Evolutionary conservation across 2,113 vertebrate genomes (phyloP).

Genomic region (Mormyrus iriodes): DNA sequence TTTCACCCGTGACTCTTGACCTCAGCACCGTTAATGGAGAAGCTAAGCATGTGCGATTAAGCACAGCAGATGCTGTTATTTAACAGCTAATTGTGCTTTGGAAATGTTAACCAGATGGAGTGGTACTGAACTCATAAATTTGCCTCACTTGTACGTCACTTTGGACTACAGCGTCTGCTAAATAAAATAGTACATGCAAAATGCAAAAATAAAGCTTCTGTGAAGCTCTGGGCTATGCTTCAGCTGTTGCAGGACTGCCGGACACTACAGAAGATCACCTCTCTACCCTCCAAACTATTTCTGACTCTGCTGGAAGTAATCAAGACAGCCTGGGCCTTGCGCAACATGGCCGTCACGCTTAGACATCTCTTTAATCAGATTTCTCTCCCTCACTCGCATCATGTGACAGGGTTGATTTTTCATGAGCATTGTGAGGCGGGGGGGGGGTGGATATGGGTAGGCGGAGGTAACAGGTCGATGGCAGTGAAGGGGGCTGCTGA

Average conservation of each 20-base stretch:
- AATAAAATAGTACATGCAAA: neutral
- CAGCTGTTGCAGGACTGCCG: neutral
- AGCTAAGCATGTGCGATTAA: neutral
- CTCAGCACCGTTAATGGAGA: neutral
- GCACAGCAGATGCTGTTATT: neutral
- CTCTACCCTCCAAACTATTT: neutral
- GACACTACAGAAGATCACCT: neutral
- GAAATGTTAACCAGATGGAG: neutral
- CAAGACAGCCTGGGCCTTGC: neutral
- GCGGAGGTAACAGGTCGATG: neutral
- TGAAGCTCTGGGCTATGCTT: neutral
- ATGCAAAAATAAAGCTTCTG: neutral
- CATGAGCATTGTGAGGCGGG: neutral
- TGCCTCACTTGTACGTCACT: neutral
- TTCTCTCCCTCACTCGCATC: neutral
- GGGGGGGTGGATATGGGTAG: neutral
- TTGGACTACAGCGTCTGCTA: neutral
- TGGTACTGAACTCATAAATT: neutral
- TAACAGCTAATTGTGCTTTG: neutral
- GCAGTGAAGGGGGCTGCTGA: neutral
- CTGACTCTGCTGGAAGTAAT: neutral
- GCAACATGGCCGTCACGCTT: neutral
- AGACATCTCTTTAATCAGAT: neutral
- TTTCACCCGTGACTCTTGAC: neutral
- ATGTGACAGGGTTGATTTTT: neutral